Evolutionary conservation across 2,797 vertebrate genomes (phyloP).

Genomic region (Falco cherrug): DNA sequence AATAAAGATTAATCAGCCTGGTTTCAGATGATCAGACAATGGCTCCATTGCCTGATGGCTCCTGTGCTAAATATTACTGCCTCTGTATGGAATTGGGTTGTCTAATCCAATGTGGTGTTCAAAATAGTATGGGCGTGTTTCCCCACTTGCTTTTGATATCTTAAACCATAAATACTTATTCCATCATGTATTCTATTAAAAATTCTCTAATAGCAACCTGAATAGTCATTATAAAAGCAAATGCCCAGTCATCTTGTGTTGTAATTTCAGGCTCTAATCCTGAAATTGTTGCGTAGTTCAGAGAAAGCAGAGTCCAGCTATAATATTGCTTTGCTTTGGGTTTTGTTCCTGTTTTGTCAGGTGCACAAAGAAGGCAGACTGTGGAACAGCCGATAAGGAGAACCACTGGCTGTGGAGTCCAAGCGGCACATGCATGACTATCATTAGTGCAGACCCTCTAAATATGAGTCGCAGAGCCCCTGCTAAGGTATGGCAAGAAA

Average conservation of each 20-base stretch:
- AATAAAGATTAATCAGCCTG: neutral
- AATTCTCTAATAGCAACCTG: neutral
- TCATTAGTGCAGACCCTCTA: constrained; percentile 85
- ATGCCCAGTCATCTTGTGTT: neutral
- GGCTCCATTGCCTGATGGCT: neutral
- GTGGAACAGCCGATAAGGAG: constrained; percentile 83
- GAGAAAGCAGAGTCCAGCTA: neutral
- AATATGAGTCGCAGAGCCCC: constrained; percentile 87
- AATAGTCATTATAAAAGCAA: constrained; percentile 4
- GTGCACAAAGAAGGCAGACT: constrained; percentile 89
- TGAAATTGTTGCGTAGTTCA: neutral
- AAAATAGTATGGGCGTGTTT: neutral
- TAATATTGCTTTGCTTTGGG: neutral
- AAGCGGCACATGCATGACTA: constrained; percentile 83
- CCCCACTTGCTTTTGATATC: neutral
- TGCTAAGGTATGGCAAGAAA: constrained; percentile 60
- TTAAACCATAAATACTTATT: neutral
- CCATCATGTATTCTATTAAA: neutral
- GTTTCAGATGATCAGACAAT: neutral
- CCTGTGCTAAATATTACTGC: neutral
- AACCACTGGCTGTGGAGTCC: constrained; percentile 96
- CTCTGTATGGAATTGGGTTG: neutral
- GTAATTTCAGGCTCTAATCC: neutral
- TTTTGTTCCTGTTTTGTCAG: constrained; percentile 72
- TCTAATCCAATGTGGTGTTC: neutral